Conservation (phyloP, 2,888 invertebrate genomes). For the Glaucopsyche alexis region DNA sequence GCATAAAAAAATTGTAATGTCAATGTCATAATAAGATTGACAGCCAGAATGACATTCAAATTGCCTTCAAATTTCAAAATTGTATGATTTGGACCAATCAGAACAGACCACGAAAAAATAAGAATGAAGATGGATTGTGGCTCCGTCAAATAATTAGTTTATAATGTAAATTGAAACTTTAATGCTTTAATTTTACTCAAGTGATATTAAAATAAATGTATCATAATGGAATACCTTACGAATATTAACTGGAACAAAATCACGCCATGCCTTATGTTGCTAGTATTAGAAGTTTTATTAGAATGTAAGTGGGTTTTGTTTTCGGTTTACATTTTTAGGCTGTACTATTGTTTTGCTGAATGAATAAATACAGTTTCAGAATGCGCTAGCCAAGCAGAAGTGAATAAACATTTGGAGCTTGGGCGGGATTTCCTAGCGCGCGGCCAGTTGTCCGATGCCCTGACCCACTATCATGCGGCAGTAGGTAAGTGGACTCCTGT, state of each 20-base stretch:
- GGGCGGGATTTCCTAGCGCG: conserved; percentile 94
- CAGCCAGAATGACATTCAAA: conserved; percentile 26
- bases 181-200: conserved; percentile 50
- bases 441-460: conserved; percentile 96
- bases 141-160: conserved; percentile 61
- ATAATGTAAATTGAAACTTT: conserved; percentile 40
- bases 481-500: conserved; percentile 84
- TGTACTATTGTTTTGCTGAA: conserved; percentile 16
- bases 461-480: conserved; percentile 98
- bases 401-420: conserved; percentile 95
- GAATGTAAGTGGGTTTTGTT: conserved; percentile 77
- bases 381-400: conserved; percentile 86
- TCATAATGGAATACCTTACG: conserved; percentile 77
- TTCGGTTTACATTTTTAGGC: conserved; percentile 7
- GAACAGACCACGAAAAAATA: conserved; percentile 64
- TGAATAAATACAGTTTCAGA: conserved; percentile 78
- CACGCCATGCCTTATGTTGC: conserved; percentile 83
- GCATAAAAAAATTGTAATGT: neutral
- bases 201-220: conserved; percentile 50
- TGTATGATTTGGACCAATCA: conserved; percentile 78
- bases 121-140: conserved; percentile 73
- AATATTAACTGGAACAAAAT: conserved; percentile 82
- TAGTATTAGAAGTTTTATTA: conserved; percentile 84
- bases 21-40: neutral
- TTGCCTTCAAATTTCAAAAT: conserved; percentile 34